phyloP scores from a whole-genome alignment of 2,113 vertebrate genomes.

The Mungos mungo region DNA sequence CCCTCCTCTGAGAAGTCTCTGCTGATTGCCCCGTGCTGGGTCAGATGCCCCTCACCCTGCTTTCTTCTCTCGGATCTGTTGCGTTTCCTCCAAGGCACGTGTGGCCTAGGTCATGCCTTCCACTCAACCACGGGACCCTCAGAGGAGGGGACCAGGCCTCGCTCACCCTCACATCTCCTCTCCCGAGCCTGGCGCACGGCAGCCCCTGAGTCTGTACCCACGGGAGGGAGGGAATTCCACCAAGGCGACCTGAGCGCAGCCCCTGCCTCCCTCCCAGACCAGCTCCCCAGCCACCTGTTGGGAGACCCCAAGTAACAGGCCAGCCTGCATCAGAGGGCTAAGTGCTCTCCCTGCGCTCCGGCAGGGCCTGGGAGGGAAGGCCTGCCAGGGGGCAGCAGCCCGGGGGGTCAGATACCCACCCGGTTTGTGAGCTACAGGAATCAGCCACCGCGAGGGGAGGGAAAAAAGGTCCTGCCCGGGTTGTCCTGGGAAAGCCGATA shows the following conservation, averaged over 20 bases:
- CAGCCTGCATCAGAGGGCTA: accelerated
- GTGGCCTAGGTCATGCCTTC: too few species aligned
- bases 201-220: not conserved
- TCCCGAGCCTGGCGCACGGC: not conserved
- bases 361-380: not conserved
- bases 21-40: not conserved
- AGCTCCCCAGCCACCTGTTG: accelerated
- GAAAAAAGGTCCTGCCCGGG: accelerated
- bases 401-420: too few species aligned
- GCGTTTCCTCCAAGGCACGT: not conserved
- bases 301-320: not conserved
- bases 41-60: not conserved
- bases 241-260: not conserved
- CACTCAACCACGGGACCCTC: not conserved
- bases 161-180: too few species aligned
- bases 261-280: not conserved
- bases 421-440: not conserved
- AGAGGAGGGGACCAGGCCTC: not conserved
- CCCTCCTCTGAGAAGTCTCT: not conserved
- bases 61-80: not conserved
- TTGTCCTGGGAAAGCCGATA: not conserved
- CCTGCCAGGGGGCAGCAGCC: not conserved
- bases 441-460: accelerated
- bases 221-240: not conserved
- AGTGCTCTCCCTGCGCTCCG: not conserved